A percentile compares a stretch with the other conserved stretches of the same genome.
Conservation (phyloP, 2,888 invertebrate genomes). For the Nemotelus pantherinus region DNA sequence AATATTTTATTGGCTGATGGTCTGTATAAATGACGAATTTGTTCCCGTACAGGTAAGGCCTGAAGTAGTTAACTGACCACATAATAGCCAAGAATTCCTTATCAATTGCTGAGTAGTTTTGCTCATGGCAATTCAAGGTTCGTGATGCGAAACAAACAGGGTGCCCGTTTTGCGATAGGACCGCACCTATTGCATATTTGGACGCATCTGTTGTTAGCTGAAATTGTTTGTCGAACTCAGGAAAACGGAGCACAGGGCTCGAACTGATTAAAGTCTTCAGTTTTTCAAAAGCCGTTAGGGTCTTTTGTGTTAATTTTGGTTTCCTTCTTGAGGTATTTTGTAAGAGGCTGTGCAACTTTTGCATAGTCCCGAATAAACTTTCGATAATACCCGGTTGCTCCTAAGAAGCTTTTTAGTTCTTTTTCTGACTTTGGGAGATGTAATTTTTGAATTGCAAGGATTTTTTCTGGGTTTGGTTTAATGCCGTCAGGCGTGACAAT, state of each 20-base stretch:
- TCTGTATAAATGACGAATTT: background rate
- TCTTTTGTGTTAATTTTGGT: too few relatives aligned
- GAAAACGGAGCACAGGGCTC: background rate
- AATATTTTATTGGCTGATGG: background rate
- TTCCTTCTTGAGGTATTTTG: too few relatives aligned
- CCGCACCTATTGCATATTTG: background rate
- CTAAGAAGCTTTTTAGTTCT: conserved; percentile 4
- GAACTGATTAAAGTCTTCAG: background rate
- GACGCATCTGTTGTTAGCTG: background rate
- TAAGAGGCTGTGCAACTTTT: too few relatives aligned
- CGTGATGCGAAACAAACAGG: background rate
- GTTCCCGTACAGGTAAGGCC: background rate
- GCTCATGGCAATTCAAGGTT: background rate
- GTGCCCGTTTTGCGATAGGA: background rate
- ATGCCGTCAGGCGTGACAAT: too few relatives aligned
- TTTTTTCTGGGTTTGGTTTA: conserved; percentile 46
- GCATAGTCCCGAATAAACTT: too few relatives aligned
- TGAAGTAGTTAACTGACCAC: background rate
- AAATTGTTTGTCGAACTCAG: background rate
- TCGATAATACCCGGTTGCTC: background rate
- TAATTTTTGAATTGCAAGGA: conserved; percentile 38
- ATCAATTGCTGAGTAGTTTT: background rate
- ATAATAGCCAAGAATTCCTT: background rate
- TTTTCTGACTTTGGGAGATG: conserved; percentile 46
- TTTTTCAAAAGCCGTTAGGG: background rate